These are phyloP conservation scores for Spongia lamella DNA, from an alignment of 37 sponge, comb jelly and placozoan species.

Conservation along the genomic window DNA sequence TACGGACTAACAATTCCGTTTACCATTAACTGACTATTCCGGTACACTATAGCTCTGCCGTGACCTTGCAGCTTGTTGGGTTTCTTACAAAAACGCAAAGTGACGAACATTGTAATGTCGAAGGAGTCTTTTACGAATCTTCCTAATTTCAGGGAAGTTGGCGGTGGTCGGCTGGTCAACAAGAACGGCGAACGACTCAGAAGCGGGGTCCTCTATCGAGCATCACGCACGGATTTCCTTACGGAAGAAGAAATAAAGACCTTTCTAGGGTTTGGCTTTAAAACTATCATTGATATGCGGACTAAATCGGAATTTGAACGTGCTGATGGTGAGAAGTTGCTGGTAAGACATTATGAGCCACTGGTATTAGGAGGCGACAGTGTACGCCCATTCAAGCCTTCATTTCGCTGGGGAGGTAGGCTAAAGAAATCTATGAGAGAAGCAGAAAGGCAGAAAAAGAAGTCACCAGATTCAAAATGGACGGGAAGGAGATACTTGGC, in stretches of 20 bases:
- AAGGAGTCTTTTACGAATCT: constrained; percentile 26
- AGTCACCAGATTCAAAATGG: not conserved
- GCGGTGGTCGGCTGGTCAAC: constrained; percentile 3
- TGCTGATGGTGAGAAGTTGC: constrained; percentile 16
- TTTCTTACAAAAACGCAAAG: no score
- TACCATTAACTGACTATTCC: no score
- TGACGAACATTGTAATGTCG: no score
- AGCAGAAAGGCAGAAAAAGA: not conserved
- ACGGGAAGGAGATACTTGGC: not conserved
- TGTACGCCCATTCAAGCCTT: constrained; percentile 14
- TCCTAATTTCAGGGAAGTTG: constrained; percentile 45
- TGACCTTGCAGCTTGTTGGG: constrained; percentile 28
- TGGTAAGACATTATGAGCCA: constrained; percentile 12
- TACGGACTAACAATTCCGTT: no score
- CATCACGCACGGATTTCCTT: constrained; percentile 37
- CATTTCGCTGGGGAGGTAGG: constrained; percentile 28
- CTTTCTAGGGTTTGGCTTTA: constrained; percentile 37
- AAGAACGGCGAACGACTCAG: constrained; percentile 23
- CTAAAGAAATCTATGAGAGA: not conserved
- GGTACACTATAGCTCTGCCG: constrained; percentile 4
- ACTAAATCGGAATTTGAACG: constrained; percentile 1
- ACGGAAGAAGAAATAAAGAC: constrained; percentile 22
- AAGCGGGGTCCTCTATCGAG: constrained; percentile 49
- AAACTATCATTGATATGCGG: constrained; percentile 44
- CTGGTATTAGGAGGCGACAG: constrained; percentile 3